Base-by-base conservation (phyloP, 1,140 invertebrate genomes). In the Drosophila busckii region DNA sequence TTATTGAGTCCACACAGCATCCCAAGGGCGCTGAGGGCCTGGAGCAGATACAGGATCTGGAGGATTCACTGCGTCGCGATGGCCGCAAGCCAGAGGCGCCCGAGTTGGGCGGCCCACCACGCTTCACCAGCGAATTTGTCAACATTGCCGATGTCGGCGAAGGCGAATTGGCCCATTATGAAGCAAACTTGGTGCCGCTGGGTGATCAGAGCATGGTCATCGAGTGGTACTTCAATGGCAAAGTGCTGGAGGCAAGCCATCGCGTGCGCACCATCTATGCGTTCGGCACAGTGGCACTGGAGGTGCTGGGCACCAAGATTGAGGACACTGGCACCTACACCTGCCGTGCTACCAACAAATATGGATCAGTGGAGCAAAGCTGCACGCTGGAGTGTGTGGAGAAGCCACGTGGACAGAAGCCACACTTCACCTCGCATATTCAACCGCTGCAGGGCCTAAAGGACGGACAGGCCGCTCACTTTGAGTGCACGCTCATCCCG, bases 171-270 rank as follows among this genome's bases (percentile, higher is more conserved):
- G 96, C 95, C 70, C 96, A 97, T 83, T 98, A 97, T 85, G 97
- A 98, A 88, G 97, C 96, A 8, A 96, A 95, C 25, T 89, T 99
- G 0, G 93, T 96, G 29, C 97, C 97, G 6, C 93, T 96, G 38
- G 96, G 96, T 13, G 97, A 99, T 87, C 96, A 98, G 84, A 95
- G 93, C 16, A 98, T 99, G 97, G 92, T 93, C 16, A 95, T 99
- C 16, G 96, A 99, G 90, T 99, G 97, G 97, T 97, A 97, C 90
- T 98, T 95, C 75, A 97, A 99, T 87, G 95, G 94, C 22, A 93
- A 98, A 87, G 82, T 92, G 0, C 90, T 98, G 34, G 94, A 96
- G 88, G 95, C 96, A 13, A 96, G 95, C 88, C 94, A 96, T 87
- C 92, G 96, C 22, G 94, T 94, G 25, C 90, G 95, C 75, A 97